Conservation (phyloP, 2,888 invertebrate genomes). For the Lasius fuliginosus region DNA sequence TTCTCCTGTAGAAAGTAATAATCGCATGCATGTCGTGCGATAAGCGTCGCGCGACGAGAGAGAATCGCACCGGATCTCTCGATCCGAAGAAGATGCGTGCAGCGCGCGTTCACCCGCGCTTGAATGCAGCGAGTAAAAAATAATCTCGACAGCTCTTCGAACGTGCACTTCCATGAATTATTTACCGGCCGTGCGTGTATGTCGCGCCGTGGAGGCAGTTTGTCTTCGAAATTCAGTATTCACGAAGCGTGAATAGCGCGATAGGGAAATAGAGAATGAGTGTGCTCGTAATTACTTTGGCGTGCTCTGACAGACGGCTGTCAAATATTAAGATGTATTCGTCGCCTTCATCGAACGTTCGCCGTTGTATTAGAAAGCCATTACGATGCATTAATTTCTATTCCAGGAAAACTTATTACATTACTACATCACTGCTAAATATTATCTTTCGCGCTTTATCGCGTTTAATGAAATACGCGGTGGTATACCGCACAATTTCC, state of each 20-base stretch:
- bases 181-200: conserved; percentile 59
- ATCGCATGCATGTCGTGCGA: not conserved
- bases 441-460: not conserved
- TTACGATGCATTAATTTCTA: not conserved
- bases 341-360: conserved; percentile 26
- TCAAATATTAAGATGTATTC: conserved; percentile 36
- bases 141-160: conserved; percentile 41
- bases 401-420: not conserved
- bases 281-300: conserved; percentile 44
- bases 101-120: not conserved
- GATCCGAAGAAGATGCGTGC: not conserved
- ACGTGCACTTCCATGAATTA: conserved; percentile 58
- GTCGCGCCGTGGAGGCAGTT: conserved; percentile 42
- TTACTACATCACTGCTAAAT: not conserved
- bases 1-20: not conserved
- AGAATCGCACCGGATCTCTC: not conserved
- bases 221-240: conserved; percentile 48
- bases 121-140: conserved; percentile 5
- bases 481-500: not conserved
- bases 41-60: conserved; percentile 14
- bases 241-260: conserved; percentile 43
- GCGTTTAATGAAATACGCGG: conserved; percentile 9
- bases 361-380: not conserved
- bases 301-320: conserved; percentile 24
- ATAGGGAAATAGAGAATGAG: conserved; percentile 24